These are phyloP conservation scores for Gastracanthus pulcherrimus DNA, from an alignment of 2,888 invertebrate species.

Conservation along the genomic window DNA sequence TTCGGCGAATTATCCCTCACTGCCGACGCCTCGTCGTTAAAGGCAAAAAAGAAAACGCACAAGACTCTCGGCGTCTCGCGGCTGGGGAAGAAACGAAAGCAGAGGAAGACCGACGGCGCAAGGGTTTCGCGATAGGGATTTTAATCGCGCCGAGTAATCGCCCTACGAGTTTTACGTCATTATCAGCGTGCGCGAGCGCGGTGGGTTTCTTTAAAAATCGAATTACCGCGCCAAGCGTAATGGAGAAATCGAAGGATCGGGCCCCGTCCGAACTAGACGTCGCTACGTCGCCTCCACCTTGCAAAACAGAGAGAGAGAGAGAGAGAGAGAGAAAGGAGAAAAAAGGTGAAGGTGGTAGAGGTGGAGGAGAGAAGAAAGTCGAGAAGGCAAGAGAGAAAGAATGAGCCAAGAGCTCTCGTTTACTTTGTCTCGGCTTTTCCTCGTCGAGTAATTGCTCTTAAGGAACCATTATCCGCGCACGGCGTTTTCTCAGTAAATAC, in stretches of 20 bases:
- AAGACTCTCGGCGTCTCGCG: neutral
- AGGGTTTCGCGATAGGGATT: neutral
- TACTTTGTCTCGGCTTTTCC: constrained; percentile 68
- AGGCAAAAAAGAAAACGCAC: neutral
- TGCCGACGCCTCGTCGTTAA: neutral
- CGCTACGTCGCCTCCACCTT: neutral
- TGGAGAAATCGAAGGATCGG: constrained; percentile 53
- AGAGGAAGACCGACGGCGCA: neutral
- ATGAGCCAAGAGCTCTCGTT: constrained; percentile 50
- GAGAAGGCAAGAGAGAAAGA: constrained; percentile 35
- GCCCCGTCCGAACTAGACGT: neutral
- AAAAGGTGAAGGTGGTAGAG: neutral
- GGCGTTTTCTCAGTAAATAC: constrained; percentile 54
- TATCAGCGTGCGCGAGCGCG: constrained; percentile 14
- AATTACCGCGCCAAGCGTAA: constrained; percentile 44
- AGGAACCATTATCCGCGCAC: constrained; percentile 56
- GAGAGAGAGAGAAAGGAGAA: constrained; percentile 4
- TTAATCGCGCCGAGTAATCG: constrained; percentile 45
- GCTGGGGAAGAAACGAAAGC: constrained; percentile 4
- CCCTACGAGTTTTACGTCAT: constrained; percentile 44
- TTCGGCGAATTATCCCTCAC: constrained; percentile 12
- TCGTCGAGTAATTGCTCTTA: constrained; percentile 62
- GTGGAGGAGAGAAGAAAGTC: neutral
- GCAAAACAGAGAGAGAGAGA: constrained; percentile 35
- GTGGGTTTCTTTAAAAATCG: constrained; percentile 59